Conservation (phyloP, 2,888 invertebrate species). For the Diarsia dahlii region DNA sequence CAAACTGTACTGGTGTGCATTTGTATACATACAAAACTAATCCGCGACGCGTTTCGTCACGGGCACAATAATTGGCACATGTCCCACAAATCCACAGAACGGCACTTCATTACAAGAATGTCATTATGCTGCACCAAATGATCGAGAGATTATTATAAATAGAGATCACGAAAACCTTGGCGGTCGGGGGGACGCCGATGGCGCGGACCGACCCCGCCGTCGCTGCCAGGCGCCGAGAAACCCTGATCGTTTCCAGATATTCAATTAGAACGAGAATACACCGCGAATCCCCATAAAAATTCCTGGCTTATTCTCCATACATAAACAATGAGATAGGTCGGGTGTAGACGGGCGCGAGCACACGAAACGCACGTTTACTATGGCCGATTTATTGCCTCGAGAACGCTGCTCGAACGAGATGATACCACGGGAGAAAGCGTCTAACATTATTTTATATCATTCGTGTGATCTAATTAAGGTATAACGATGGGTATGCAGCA, state of each 20-base stretch:
- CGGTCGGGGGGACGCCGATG: slow-evolving; percentile 78
- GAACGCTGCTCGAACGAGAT: slow-evolving; percentile 77
- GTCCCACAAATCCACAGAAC: slow-evolving; percentile 88
- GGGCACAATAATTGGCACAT: slow-evolving; percentile 88
- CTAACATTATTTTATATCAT: slow-evolving; percentile 88
- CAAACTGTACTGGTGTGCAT: slow-evolving; percentile 76
- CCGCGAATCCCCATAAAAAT: slow-evolving; percentile 86
- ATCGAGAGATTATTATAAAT: slow-evolving; percentile 89
- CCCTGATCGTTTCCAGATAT: slow-evolving; percentile 78
- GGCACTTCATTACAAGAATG: slow-evolving; percentile 89
- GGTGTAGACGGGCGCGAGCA: slow-evolving; percentile 89
- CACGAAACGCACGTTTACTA: slow-evolving; percentile 89
- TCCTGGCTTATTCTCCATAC: slow-evolving; percentile 89
- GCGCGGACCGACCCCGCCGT: slow-evolving; percentile 74
- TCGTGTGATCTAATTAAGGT: slow-evolving; percentile 90
- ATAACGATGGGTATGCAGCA: slow-evolving; percentile 88
- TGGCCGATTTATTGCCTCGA: slow-evolving; percentile 86
- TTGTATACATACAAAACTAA: slow-evolving; percentile 86
- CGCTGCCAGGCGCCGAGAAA: slow-evolving; percentile 71
- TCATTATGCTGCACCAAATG: slow-evolving; percentile 88
- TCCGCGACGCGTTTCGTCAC: slow-evolving; percentile 83
- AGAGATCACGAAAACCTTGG: slow-evolving; percentile 87
- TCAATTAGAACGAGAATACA: slow-evolving; percentile 82
- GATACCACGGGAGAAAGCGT: slow-evolving; percentile 83
- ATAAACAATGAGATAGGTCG: slow-evolving; percentile 91